Evolutionary conservation across 1,140 invertebrate genomes (phyloP), one percentile per base, ranked within the genome.

Genomic region (Drosophila arawakana): DNA sequence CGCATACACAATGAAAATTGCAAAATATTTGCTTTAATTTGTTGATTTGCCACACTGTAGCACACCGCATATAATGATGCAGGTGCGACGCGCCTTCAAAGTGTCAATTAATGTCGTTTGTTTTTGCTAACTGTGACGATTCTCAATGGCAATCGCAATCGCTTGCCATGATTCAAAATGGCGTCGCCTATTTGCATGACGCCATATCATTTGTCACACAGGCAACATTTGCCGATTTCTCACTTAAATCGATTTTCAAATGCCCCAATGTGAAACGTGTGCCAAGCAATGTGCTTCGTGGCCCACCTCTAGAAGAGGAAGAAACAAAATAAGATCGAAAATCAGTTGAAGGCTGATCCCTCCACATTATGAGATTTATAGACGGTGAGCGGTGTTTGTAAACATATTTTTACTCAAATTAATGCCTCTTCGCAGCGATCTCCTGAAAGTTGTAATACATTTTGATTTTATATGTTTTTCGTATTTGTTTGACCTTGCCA

Each of bases 81-180:
- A 85, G 81, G 81, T 85, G 82, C 71, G 81, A 78, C 80, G 77
- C 65, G 78, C 83, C 80, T 74, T 86, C 73, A 73, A 80, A 71
- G 47, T 86, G 77, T 78, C 83, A 71, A 86, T 77, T 69, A 63
- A 52, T 73, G 58, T 68, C 61, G 47, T 37, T 54, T 46, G 7
- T 47, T 21, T 25, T 34, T 54, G 52, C 49, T 34, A 25, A 35
- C 57, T 30, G 80, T 83, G 80, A 82, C 80, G 80, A 79, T 76
- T 67, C 43, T 50, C 58, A 10, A 34, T 21, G 7, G 13, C n/a
- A 34, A n/a, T 46, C 49, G 18, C 44, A 34, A 62, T 62, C 21
- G 55, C 41, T 52, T 37, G 70, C 47, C 69, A 60, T 61, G 62
- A 70, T 58, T 68, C 66, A 72, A 80, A 66, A 79, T 79, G 80